Base-by-base conservation (phyloP, 2,797 vertebrate species). In the Pogoniulus pusillus region DNA sequence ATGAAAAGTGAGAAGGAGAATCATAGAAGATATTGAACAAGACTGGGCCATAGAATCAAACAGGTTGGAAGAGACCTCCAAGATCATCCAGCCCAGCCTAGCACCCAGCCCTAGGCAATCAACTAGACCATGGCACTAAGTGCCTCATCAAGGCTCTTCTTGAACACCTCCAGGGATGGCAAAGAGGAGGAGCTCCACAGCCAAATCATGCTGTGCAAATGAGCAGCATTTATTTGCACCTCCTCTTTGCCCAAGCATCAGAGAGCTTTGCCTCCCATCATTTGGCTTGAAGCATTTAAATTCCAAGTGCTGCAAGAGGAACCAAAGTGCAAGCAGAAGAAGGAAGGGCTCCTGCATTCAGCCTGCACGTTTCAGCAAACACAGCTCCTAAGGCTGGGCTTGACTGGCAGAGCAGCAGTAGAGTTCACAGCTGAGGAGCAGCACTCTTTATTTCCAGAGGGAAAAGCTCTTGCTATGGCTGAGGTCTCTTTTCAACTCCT, bases 201-300 rank as follows among this genome's bases (percentile, higher is more conserved):
- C 76, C 80, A 51, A 70, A 57, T 62, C 16, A 34, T 62, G 85
- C 68, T 53, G 13, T 75, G 65, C 37, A 88, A 75, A 5, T 63
- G 75, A 89, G 32, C 37, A 80, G 70, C 41, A 39, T 68, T 91
- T 73, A 29, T 74, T 84, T 91, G 69, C 2, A 1, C 57, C 74
- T 83, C 27, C 53, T 90, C 82, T 89, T 89, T 73, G n/a, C 53
- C 47, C 43, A 74, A 49, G 45, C 57, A 70, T 24, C 73, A 80
- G 34, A 75, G 9, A 82, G 32, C 64, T 89, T 79, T 75, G 70
- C 43, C 39, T 89, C 55, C 37, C 32, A 16, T 63, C 69, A 60
- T 12, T 39, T 93, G 81, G 77, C 4, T 45, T 45, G 73, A 93
- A 91, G 57, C 82, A 57, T 93, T 93, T 90, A 72, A 80, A 90